Percentiles rank a stretch among this genome's conserved stretches.
Conservation (phyloP, 2,113 vertebrate species). For the Dicerorhinus sumatrensis region DNA sequence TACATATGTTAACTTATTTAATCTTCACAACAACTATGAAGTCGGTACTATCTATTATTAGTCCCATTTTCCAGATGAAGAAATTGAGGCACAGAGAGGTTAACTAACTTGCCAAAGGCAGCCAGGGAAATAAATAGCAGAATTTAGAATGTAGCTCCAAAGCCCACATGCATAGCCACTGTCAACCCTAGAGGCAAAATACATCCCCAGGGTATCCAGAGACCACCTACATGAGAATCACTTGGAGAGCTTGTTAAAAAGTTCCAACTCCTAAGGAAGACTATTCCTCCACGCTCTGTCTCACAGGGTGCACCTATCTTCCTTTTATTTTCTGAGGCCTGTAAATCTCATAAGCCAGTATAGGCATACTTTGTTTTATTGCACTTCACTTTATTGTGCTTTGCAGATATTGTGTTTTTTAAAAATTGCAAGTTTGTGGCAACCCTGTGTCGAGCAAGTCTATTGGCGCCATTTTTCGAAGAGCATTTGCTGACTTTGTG, state of each 20-base stretch:
- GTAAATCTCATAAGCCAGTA: neutral
- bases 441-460: no score
- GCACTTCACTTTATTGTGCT: no score
- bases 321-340: neutral
- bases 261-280: neutral
- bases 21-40: neutral
- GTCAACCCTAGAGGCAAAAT: neutral
- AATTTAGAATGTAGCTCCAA: neutral
- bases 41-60: neutral
- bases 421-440: no score
- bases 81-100: constrained; percentile 10
- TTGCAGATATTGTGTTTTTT: no score
- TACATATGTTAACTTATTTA: neutral
- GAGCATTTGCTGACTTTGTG: no score
- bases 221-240: neutral
- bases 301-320: neutral
- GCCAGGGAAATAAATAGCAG: neutral
- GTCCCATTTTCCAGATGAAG: constrained; percentile 18
- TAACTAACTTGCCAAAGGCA: constrained; percentile 12
- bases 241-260: neutral
- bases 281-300: neutral
- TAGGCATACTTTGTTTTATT: neutral
- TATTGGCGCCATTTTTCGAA: no score
- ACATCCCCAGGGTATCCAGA: neutral
- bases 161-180: neutral